Percentiles rank a stretch among this genome's conserved stretches.
phyloP scores from a whole-genome alignment of 1,140 invertebrate genomes.

The Drosophila teissieri region DNA sequence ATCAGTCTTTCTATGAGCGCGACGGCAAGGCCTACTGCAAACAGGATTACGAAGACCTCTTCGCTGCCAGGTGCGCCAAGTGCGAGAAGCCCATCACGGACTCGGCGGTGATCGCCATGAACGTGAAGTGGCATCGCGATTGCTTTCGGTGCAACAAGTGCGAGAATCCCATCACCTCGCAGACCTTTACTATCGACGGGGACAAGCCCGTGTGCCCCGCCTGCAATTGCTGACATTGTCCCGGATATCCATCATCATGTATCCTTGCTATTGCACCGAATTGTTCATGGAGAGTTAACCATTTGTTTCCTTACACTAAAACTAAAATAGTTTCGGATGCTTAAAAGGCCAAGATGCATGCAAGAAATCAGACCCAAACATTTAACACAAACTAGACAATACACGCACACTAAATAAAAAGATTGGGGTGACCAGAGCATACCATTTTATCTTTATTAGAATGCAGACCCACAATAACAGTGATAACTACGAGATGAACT shows the following conservation, averaged over 20 bases:
- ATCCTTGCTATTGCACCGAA: not conserved
- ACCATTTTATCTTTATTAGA: constrained; percentile 18
- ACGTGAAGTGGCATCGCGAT: constrained; percentile 89
- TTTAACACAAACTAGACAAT: not conserved
- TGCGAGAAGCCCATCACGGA: constrained; percentile 91
- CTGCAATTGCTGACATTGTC: constrained; percentile 61
- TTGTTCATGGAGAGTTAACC: constrained; percentile 29
- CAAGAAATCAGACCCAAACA: not conserved
- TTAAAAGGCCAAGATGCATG: not conserved
- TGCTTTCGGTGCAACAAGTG: constrained; percentile 90
- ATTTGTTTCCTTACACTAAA: constrained; percentile 15
- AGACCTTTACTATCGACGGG: constrained; percentile 87
- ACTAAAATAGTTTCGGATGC: not conserved
- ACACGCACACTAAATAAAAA: not conserved
- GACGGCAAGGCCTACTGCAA: constrained; percentile 90
- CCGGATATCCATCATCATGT: not conserved
- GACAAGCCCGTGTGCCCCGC: constrained; percentile 86
- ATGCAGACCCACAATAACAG: constrained; percentile 20
- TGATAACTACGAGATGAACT: constrained; percentile 3
- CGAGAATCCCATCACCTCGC: constrained; percentile 86
- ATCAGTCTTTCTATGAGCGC: constrained; percentile 89
- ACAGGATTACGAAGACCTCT: constrained; percentile 90
- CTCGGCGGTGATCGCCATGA: constrained; percentile 87
- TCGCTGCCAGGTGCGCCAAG: constrained; percentile 91
- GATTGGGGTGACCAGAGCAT: not conserved